Evolutionary conservation across 1,140 invertebrate species (phyloP).

Genomic region (Zeugodacus cucurbitae): DNA sequence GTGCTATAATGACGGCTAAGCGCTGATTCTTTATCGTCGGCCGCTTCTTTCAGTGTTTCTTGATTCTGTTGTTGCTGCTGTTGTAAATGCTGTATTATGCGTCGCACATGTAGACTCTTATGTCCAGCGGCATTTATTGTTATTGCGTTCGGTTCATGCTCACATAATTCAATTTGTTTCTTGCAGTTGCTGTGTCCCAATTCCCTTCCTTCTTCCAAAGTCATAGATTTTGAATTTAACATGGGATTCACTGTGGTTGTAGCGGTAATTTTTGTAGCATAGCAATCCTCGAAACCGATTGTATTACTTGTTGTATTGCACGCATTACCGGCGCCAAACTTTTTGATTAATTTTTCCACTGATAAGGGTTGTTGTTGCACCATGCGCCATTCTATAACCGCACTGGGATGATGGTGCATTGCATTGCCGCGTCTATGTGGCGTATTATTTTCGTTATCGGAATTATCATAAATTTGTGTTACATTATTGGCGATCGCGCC

Average conservation of each 20-base stretch:
- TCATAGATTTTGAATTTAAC: no score
- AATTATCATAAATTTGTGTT: background rate
- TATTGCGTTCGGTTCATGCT: background rate
- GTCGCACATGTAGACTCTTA: background rate
- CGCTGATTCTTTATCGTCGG: constrained; percentile 47
- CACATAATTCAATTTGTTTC: background rate
- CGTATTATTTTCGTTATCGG: background rate
- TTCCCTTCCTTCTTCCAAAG: no score
- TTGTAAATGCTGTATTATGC: background rate
- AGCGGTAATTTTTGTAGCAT: background rate
- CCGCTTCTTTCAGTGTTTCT: background rate
- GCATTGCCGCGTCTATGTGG: background rate
- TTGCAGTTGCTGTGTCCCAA: background rate
- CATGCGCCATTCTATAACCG: background rate
- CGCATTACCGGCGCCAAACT: background rate
- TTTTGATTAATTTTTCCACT: background rate
- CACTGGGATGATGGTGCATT: background rate
- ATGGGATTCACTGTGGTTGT: background rate
- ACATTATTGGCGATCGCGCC: background rate
- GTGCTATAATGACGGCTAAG: constrained; percentile 58
- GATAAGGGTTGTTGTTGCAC: background rate
- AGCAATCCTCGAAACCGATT: background rate
- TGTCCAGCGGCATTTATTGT: background rate
- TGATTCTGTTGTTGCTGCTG: constrained; percentile 23
- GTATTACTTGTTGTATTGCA: background rate